Conservation (phyloP, 92 coral and sea anemone species). For the Galaxea fascicularis region DNA sequence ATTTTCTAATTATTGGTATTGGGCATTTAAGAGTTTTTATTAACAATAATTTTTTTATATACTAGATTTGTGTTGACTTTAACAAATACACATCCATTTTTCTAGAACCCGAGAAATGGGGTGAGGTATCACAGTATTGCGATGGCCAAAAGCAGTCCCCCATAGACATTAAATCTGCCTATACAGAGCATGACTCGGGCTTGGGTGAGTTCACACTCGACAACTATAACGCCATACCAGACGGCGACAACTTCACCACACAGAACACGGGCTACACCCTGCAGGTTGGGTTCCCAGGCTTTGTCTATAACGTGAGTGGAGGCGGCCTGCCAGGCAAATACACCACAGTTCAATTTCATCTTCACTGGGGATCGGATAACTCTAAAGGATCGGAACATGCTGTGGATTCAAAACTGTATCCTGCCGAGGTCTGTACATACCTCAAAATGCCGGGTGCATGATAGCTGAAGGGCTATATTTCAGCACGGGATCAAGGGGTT, state of each 20-base stretch:
- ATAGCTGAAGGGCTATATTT: no score
- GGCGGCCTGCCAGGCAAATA: constrained; percentile 60
- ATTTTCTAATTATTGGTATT: no score
- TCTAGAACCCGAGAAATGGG: constrained; percentile 58
- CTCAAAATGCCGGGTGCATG: not conserved
- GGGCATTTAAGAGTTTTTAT: no score
- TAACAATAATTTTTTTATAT: no score
- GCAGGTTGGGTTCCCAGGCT: not conserved
- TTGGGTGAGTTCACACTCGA: not conserved
- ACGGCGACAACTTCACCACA: not conserved
- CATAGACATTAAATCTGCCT: constrained; percentile 31
- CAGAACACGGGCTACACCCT: not conserved
- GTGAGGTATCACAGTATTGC: constrained; percentile 10
- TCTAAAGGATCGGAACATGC: constrained; percentile 72
- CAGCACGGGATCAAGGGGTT: no score
- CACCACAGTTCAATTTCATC: constrained; percentile 48
- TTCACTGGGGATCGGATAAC: constrained; percentile 69
- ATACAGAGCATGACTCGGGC: constrained; percentile 15
- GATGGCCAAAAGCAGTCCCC: constrained; percentile 55
- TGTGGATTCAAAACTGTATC: constrained; percentile 55
- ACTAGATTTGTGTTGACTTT: not conserved
- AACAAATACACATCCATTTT: not conserved
- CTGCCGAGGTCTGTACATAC: constrained; percentile 72
- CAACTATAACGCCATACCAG: constrained; percentile 9
- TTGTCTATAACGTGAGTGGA: constrained; percentile 46